These are phyloP conservation scores for Mesoligia furuncula DNA, from an alignment of 2,888 invertebrate genomes.

Conservation along the genomic window DNA sequence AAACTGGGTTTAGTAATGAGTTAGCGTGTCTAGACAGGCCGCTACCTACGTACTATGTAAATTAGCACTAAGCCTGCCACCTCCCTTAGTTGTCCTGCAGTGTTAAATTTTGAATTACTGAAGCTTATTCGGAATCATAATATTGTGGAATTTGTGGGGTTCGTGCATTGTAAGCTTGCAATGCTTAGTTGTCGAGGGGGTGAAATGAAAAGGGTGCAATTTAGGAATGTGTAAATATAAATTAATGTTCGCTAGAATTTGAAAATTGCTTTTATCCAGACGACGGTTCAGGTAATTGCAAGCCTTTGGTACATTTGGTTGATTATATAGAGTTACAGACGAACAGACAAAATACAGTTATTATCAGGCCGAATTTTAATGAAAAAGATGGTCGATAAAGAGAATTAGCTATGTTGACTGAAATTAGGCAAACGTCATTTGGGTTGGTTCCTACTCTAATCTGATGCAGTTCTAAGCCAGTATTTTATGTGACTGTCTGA, in stretches of 20 bases:
- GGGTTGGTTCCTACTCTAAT: neutral
- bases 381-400: neutral
- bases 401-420: neutral
- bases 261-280: neutral
- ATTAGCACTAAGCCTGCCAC: conserved; percentile 59
- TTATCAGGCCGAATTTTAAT: neutral
- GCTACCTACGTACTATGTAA: conserved; percentile 50
- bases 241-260: conserved; percentile 15
- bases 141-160: conserved; percentile 25
- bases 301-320: neutral
- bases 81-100: conserved; percentile 31
- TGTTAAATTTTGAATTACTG: conserved; percentile 52
- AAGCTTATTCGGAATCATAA: conserved; percentile 38
- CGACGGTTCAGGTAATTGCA: neutral
- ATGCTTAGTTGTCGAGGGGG: neutral
- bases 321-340: neutral
- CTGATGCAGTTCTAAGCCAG: neutral
- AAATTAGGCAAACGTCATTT: too few relatives aligned
- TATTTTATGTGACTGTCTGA: neutral
- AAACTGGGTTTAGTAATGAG: conserved; percentile 84
- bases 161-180: conserved; percentile 10
- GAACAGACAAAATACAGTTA: too few relatives aligned
- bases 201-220: conserved; percentile 17
- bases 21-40: conserved; percentile 83
- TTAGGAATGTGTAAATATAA: conserved; percentile 6